These are phyloP conservation scores for Donacobius atricapilla DNA, from an alignment of 2,113 vertebrate genomes.

Conservation along the genomic window DNA sequence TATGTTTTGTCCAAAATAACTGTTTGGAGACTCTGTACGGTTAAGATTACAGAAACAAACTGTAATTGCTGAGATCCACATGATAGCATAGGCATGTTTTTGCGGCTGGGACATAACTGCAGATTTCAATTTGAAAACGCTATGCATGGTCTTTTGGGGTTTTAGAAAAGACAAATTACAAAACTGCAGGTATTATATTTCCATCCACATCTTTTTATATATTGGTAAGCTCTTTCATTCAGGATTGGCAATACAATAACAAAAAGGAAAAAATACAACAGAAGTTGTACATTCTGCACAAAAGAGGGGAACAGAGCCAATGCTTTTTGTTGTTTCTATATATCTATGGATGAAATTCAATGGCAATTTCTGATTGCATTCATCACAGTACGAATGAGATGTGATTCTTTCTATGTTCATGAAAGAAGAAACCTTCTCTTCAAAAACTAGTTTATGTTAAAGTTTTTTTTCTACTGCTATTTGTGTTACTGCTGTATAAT, in stretches of 20 bases:
- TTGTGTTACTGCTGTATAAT: background rate
- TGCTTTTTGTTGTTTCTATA: background rate
- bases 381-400: background rate
- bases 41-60: conserved; percentile 28
- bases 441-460: background rate
- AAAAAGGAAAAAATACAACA: background rate
- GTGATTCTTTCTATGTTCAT: background rate
- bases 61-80: conserved; percentile 34
- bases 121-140: conserved; percentile 34
- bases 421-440: background rate
- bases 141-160: conserved; percentile 16
- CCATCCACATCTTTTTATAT: conserved; percentile 61
- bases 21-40: background rate
- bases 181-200: conserved; percentile 49
- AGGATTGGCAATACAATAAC: conserved; percentile 10
- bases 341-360: background rate
- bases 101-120: conserved; percentile 38
- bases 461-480: background rate
- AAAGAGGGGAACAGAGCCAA: background rate
- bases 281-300: background rate
- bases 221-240: conserved; percentile 47
- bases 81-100: background rate
- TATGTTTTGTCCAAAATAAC: conserved; percentile 27
- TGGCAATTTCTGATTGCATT: background rate
- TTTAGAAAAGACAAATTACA: conserved; percentile 47